Evolutionary conservation across 2,888 invertebrate genomes (phyloP), one percentile per base, ranked within the genome.

Genomic region (Adelognathus sp.): DNA sequence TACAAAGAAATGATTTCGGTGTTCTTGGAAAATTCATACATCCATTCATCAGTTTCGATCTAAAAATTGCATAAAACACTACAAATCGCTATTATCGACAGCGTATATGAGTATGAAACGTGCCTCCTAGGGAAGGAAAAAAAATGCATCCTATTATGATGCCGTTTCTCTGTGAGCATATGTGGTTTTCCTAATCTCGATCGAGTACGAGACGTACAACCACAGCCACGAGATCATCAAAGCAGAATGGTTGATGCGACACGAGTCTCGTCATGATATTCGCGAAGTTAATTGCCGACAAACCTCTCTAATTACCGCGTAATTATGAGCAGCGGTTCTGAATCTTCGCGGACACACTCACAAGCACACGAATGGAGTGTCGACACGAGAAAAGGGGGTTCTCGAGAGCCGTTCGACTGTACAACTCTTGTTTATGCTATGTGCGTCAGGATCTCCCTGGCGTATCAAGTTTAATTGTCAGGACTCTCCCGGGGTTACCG

Each of bases 301-400:
- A 89, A 87, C 87, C 83, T 86, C 84, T 86, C 86, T 88, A 90
- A 90, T 88, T 90, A 89, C 85, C 84, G 86, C 83, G 85, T 88
- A 88, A 90, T 90, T 88, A 88, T 86, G 83, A 86, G 81, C 84
- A 82, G 81, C 82, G 58, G 79, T 80, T 71, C 66, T 36, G 31
- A 21, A 64, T 44, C 7, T 58, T 36, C 44, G 4, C 31, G 52
- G 69, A 46, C 64, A 73, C 39, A 29, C 7, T n/a, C n/a, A n/a
- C n/a, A n/a, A n/a, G n/a, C n/a, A n/a, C n/a, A n/a, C n/a, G n/a
- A n/a, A n/a, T n/a, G n/a, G n/a, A 4, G 50, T 11, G n/a, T 50
- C 69, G 24, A 71, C 31, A 54, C 39, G 63, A 16, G 21, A 41
- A 56, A 67, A 56, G 33, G 58, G 24, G 58, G 39, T 39, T 27